Evolutionary conservation across 2,113 vertebrate genomes (phyloP).

Genomic region (Willisornis vidua): DNA sequence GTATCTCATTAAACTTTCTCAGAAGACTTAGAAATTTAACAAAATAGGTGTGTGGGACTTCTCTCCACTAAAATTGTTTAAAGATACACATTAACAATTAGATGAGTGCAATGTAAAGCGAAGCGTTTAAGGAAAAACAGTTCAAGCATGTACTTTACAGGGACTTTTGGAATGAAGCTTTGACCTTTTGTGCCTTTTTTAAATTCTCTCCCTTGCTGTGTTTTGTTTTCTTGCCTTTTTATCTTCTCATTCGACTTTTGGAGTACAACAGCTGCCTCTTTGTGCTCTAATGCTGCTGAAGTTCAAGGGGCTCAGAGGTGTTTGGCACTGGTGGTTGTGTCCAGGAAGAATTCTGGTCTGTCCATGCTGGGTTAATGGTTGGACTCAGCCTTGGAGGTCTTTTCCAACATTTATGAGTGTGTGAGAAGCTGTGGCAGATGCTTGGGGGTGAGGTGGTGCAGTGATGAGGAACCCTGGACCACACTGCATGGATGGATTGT

Average conservation of each 20-base stretch:
- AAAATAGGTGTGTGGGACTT: not conserved
- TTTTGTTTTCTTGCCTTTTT: not conserved
- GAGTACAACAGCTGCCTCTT: not conserved
- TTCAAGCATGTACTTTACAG: not conserved
- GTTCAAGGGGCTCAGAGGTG: not conserved
- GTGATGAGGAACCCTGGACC: not conserved
- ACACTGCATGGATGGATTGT: not conserved
- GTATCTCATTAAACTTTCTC: not conserved
- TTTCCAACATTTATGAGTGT: not conserved
- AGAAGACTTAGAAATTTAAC: not conserved
- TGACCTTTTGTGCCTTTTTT: not conserved
- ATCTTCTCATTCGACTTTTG: not conserved
- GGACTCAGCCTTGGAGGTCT: not conserved
- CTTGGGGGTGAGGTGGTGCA: not conserved
- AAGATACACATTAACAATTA: not conserved
- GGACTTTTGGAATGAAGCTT: not conserved
- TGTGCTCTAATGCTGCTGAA: not conserved
- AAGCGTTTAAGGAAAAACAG: not conserved
- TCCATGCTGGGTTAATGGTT: not conserved
- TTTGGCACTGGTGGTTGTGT: not conserved
- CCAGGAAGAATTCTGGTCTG: not conserved
- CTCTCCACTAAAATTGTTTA: not conserved
- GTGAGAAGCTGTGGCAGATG: not conserved
- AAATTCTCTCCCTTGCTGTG: not conserved
- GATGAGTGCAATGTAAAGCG: not conserved